Base-by-base conservation (phyloP, 2,113 vertebrate genomes). In the Lepus europaeus region DNA sequence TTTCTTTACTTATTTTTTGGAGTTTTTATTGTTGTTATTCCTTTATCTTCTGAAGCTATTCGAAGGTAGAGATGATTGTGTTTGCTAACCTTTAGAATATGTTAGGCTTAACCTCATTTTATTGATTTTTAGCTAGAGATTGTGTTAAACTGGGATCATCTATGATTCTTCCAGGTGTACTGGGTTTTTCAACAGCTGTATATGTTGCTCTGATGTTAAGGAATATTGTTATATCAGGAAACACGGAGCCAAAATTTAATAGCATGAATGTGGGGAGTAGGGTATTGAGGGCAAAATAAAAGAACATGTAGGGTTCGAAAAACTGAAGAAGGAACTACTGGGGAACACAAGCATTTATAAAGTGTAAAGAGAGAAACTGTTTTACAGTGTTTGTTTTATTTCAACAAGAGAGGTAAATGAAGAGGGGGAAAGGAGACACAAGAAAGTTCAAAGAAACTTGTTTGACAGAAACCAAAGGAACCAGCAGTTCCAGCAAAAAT, bases 251-350 rank as follows among this genome's bases (percentile, higher is more conserved):
- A n/a, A 11, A 63, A 12, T 8, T 83, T 33, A 45, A 29, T 27
- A n/a, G 0, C 6, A 14, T 31, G 36, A 1, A 19, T 29, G 3
- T 36, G 12, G 7, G 31, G 53, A 10, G 6, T 9, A 66, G 39
- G 33, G 53, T 81, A 63, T 17, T 49, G 1, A 45, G n/a, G 2
- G 45, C 51, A 49, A 84, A 39, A 7, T 59, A 69, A 20, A 77
- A 33, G 17, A 61, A 9, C 56, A 51, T 27, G 1, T 23, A 22
- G 8, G 12, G 6, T 59, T 31, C 36, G 36, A 77, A 49, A 61
- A 78, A 23, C 31, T 70, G 29, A 45, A 36, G 63, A 78, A 39
- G 20, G 11, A 45, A n/a, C 36, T 25, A 63, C 13, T 72, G 39
- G 16, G 39, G 25, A 81, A 82, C 29, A 90, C 59, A 3, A 45